Percentiles rank a stretch among this genome's conserved stretches.
These are phyloP conservation scores for Athene cunicularia DNA, from an alignment of 2,113 vertebrate genomes.

Conservation along the genomic window DNA sequence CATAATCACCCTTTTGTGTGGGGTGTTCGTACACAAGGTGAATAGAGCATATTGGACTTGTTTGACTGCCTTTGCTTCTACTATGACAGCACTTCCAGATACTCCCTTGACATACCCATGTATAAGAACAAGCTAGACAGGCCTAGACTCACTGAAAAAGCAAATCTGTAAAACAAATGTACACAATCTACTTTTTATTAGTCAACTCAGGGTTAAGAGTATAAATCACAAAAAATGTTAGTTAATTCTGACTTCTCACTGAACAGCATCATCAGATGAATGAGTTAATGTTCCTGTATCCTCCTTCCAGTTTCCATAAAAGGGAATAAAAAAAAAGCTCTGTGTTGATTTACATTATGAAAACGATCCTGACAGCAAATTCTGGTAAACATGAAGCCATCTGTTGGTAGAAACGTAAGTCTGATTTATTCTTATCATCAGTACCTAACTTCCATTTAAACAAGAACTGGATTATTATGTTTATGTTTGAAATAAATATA, in stretches of 20 bases:
- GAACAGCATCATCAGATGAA: not conserved
- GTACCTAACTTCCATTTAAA: not conserved
- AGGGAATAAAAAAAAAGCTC: not conserved
- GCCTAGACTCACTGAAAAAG: not conserved
- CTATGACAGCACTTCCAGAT: conserved; percentile 21
- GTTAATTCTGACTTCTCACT: not conserved
- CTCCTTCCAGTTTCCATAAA: not conserved
- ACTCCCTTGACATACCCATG: conserved; percentile 15
- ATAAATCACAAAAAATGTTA: not conserved
- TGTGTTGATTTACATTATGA: not conserved
- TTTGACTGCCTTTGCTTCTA: conserved; percentile 43
- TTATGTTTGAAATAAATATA: not conserved
- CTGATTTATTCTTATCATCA: not conserved
- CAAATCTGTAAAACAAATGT: not conserved
- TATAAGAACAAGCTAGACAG: not conserved
- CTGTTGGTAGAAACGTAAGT: not conserved
- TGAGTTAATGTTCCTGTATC: not conserved
- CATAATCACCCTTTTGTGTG: not conserved
- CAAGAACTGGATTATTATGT: not conserved
- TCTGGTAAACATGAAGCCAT: not conserved
- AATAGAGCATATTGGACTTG: not conserved
- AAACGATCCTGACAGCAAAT: not conserved
- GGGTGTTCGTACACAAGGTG: not conserved
- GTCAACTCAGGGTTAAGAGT: not conserved
- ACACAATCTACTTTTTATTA: not conserved